Evolutionary conservation across 92 coral and sea anemone species (phyloP), one percentile per base, ranked within the genome.

Genomic region (Diadumene lineata): DNA sequence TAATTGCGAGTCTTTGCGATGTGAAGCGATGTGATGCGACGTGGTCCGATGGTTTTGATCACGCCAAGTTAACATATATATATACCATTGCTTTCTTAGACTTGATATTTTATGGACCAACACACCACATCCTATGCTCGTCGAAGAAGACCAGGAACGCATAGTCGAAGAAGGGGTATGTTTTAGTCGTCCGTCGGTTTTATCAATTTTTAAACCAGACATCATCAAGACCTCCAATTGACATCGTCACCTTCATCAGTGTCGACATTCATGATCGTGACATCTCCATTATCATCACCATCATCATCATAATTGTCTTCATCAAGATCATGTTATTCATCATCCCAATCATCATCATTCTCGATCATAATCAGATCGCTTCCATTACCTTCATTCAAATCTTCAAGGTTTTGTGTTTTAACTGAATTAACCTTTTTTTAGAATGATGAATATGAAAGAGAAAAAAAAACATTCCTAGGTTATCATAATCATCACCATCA

Each of bases 91-190:
- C 16, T 15, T 65, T 51, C 17, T 34, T 30, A 78, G 82, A 60
- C 69, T 78, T 21, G 25, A 68, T 27, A 44, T 27, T 21, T 44
- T 77, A 17, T 64, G 55, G 65, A 68, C 17, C 66, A 53, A 57
- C 3, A 28, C 51, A 4, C 72, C 81, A 8, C 81, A 77, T 25
- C 81, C 81, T 19, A n/a, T 25, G 26, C 31, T 23, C 11, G 73
- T 66, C 24, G 69, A 30, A 27, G 75, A 28, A 56, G 30, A 64
- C 58, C 58, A 53, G 8, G 82, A 68, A 25, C 17, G n/a, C 6
- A 51, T 78, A 1, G 63, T 56, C 18, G 22, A 51, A 62, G 82
- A 78, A 65, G 60, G 68, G 51, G 82, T 78, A 57, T 18, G n/a
- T 6, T 4, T 19, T 6, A 11, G 22, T 65, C 44, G 28, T 56